Conservation (phyloP, 1,140 invertebrate genomes). For the Hyphantria cunea region DNA sequence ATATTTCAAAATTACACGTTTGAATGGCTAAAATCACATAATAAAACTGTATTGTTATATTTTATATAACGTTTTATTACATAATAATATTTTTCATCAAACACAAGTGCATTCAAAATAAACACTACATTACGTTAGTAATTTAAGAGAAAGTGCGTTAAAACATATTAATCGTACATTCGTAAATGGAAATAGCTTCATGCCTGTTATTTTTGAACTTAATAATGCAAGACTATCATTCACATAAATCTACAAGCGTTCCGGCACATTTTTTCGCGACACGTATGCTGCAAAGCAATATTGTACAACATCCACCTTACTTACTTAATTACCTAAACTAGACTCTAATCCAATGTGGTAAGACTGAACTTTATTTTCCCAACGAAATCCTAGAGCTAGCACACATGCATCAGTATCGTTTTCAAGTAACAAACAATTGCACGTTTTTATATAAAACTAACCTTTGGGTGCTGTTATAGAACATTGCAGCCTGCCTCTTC, state of each 20-base stretch:
- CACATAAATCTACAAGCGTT: constrained; percentile 11
- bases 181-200: background rate
- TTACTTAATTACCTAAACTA: constrained; percentile 6
- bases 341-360: constrained; percentile 3
- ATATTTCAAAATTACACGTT: no score
- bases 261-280: constrained; percentile 16
- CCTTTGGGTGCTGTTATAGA: constrained; percentile 74
- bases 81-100: no score
- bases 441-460: constrained; percentile 43
- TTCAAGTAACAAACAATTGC: constrained; percentile 26
- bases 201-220: background rate
- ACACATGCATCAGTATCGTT: constrained; percentile 12
- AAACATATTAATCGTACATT: no score
- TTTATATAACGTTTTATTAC: no score
- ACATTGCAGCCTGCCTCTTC: constrained; percentile 72
- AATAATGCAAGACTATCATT: constrained; percentile 13
- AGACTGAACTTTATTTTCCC: background rate
- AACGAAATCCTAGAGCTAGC: background rate
- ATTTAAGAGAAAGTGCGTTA: no score
- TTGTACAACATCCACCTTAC: background rate
- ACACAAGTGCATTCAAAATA: no score
- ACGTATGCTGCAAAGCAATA: constrained; percentile 11
- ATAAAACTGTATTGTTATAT: no score
- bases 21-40: no score
- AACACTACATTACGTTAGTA: no score